Conservation (phyloP, 2,888 invertebrate genomes). For the Linyphia triangularis region DNA sequence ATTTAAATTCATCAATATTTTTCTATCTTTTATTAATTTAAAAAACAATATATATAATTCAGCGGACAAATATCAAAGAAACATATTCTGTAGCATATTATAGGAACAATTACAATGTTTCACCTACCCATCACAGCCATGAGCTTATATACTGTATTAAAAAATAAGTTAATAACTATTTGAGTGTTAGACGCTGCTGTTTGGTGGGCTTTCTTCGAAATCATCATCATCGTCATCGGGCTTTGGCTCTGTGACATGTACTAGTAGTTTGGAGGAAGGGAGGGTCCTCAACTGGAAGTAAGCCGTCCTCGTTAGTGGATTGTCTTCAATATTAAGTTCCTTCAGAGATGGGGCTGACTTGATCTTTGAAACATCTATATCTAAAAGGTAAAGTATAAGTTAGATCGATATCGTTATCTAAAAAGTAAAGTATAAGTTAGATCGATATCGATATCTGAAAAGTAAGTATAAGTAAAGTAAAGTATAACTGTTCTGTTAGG, state of each 20-base stretch:
- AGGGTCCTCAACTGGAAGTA: conserved; percentile 44
- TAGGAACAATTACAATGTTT: no score
- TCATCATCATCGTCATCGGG: conserved; percentile 50
- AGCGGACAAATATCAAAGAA: no score
- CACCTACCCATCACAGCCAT: no score
- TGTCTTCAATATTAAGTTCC: conserved; percentile 71
- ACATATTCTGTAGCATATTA: no score
- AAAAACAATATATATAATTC: no score
- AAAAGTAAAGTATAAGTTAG: background rate
- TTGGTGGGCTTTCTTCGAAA: conserved; percentile 39
- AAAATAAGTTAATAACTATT: no score
- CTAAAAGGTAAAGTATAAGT: conserved; percentile 13
- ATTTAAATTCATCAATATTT: no score
- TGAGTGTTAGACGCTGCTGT: conserved; percentile 56
- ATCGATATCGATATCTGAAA: conserved; percentile 62
- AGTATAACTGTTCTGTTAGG: no score
- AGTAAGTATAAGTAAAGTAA: background rate
- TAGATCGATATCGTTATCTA: conserved; percentile 55
- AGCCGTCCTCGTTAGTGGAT: conserved; percentile 62
- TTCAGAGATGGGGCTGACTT: conserved; percentile 31
- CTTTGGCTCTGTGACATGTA: conserved; percentile 52
- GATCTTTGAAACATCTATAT: conserved; percentile 62
- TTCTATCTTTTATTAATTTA: no score
- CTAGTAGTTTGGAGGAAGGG: conserved; percentile 31
- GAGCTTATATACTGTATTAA: no score